Conservation (phyloP, 1,140 invertebrate species). For the Asobara japonica region DNA sequence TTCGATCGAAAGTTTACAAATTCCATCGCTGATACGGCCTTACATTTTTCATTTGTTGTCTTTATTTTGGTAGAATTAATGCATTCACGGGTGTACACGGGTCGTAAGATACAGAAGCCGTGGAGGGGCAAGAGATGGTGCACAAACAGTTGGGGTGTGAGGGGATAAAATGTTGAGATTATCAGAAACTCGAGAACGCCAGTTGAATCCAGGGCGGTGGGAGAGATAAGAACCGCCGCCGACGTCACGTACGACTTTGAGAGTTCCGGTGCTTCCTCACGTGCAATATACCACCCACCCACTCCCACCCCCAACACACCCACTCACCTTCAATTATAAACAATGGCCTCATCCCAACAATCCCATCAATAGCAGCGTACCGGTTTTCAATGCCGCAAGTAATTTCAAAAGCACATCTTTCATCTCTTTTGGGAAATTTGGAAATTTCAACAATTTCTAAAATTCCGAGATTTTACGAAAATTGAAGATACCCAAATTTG, state of each 20-base stretch:
- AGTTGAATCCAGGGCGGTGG: slow-evolving; percentile 45
- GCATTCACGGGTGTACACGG: slow-evolving; percentile 35
- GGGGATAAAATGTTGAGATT: slow-evolving; percentile 57
- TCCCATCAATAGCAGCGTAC: too few species aligned
- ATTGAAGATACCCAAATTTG: too few species aligned
- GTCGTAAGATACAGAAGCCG: slow-evolving; percentile 48
- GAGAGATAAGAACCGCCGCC: slow-evolving; percentile 60
- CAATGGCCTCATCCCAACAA: neutral
- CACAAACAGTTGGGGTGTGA: slow-evolving; percentile 49
- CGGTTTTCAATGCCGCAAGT: too few species aligned
- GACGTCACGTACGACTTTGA: slow-evolving; percentile 63
- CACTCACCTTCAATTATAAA: neutral
- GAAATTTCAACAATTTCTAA: too few species aligned
- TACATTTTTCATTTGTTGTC: too few species aligned
- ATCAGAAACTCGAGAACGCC: slow-evolving; percentile 48
- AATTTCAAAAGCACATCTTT: too few species aligned
- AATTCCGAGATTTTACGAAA: too few species aligned
- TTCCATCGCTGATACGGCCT: too few species aligned
- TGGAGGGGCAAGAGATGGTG: neutral
- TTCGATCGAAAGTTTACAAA: too few species aligned
- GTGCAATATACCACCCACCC: slow-evolving; percentile 44
- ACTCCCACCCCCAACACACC: neutral
- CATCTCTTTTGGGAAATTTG: too few species aligned
- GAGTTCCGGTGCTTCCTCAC: slow-evolving; percentile 54
- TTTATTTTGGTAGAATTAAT: neutral